Conservation (phyloP, 1,140 invertebrate species). For the Pectinophora gossypiella region DNA sequence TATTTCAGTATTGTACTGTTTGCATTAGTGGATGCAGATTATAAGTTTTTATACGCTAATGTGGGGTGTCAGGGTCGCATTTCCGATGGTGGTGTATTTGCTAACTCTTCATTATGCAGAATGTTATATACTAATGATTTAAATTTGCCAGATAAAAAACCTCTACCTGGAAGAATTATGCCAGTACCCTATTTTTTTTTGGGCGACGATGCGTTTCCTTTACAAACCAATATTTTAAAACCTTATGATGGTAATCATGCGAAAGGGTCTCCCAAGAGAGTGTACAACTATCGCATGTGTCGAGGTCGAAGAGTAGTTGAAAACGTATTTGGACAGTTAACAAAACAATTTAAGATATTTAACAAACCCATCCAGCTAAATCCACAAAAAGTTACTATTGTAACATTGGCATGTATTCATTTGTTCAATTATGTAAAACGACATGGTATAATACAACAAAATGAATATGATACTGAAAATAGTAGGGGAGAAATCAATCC, state of each 20-base stretch:
- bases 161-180: constrained; percentile 25
- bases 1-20: constrained; percentile 7
- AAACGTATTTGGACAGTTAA: constrained; percentile 67
- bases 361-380: constrained; percentile 30
- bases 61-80: constrained; percentile 20
- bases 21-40: constrained; percentile 20
- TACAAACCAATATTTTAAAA: constrained; percentile 55
- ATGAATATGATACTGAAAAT: constrained; percentile 18
- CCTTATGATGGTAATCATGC: constrained; percentile 37
- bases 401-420: constrained; percentile 24
- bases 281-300: constrained; percentile 42
- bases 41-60: constrained; percentile 26
- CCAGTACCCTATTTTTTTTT: constrained; percentile 53
- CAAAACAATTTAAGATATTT: constrained; percentile 49
- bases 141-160: constrained; percentile 28
- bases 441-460: constrained; percentile 3
- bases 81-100: constrained; percentile 18
- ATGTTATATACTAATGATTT: constrained; percentile 17
- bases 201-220: constrained; percentile 71
- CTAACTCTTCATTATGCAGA: constrained; percentile 13
- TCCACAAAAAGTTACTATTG: constrained; percentile 29
- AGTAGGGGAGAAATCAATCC: constrained; percentile 12
- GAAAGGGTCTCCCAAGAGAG: constrained; percentile 17
- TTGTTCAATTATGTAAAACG: constrained; percentile 42
- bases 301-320: constrained; percentile 47